Conservation (phyloP, 1,140 invertebrate genomes). For the Megalonaias nervosa region DNA sequence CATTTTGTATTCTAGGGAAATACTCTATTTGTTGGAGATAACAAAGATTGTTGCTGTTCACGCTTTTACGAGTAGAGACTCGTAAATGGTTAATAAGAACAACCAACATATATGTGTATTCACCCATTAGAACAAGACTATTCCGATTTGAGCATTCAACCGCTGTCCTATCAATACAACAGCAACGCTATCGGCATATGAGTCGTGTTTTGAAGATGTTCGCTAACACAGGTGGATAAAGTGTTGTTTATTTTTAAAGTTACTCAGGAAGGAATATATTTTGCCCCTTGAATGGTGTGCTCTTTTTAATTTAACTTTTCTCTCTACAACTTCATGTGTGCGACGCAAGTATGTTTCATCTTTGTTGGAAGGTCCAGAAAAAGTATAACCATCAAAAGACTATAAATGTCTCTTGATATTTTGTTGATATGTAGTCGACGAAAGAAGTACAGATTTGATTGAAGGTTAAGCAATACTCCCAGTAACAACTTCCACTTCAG, state of each 20-base stretch:
- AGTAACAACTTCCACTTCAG: not conserved
- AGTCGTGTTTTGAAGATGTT: slow-evolving; percentile 19
- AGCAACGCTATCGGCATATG: slow-evolving; percentile 37
- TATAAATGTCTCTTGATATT: not conserved
- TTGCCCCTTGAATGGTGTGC: slow-evolving; percentile 17
- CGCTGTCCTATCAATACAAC: slow-evolving; percentile 40
- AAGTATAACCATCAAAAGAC: slow-evolving; percentile 24
- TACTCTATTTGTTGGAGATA: too few relatives aligned
- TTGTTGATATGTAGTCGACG: not conserved
- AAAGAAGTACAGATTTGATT: not conserved
- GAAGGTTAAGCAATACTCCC: not conserved
- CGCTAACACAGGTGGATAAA: slow-evolving; percentile 34
- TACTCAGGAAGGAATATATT: slow-evolving; percentile 38
- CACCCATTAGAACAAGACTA: slow-evolving; percentile 29
- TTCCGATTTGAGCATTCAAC: slow-evolving; percentile 2
- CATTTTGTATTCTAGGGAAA: too few relatives aligned
- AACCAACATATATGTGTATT: slow-evolving; percentile 45
- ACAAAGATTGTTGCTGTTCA: too few relatives aligned
- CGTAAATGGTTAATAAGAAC: slow-evolving; percentile 21
- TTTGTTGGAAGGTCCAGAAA: slow-evolving; percentile 22
- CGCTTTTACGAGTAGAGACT: too few relatives aligned
- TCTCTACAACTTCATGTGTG: slow-evolving; percentile 2
- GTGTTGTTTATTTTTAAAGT: slow-evolving; percentile 39
- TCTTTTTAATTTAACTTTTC: slow-evolving; percentile 9
- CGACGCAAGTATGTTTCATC: slow-evolving; percentile 14